Evolutionary conservation across 2,888 invertebrate species (phyloP).

Genomic region (Cataglyphis rosenhaueri): DNA sequence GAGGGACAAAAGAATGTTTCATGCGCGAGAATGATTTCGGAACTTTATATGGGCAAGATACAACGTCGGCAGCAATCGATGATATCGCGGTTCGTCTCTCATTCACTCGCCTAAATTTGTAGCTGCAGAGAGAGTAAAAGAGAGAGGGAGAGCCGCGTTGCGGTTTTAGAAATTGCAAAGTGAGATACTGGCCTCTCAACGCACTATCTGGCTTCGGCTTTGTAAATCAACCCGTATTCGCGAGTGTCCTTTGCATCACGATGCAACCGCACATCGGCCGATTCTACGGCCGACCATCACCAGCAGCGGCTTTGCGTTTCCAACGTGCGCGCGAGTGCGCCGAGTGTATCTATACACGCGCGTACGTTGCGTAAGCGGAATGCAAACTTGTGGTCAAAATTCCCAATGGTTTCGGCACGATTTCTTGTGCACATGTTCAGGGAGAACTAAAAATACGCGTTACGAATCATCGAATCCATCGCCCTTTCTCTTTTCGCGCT

Average conservation of each 20-base stretch:
- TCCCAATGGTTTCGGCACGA: slow-evolving; percentile 1
- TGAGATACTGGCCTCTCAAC: slow-evolving; percentile 56
- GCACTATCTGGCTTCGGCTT: slow-evolving; percentile 52
- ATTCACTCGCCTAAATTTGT: slow-evolving; percentile 13
- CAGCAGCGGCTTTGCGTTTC: slow-evolving; percentile 64
- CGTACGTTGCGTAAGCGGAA: slow-evolving; percentile 51
- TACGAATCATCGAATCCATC: slow-evolving; percentile 23
- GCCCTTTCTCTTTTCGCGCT: not conserved
- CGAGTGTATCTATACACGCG: not conserved
- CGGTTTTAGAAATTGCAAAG: slow-evolving; percentile 69
- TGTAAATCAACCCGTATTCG: slow-evolving; percentile 67
- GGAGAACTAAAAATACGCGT: slow-evolving; percentile 19
- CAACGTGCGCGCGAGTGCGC: slow-evolving; percentile 56
- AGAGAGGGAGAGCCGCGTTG: slow-evolving; percentile 24
- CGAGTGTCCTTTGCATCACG: slow-evolving; percentile 61
- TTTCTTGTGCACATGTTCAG: slow-evolving; percentile 14
- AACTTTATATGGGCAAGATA: not conserved
- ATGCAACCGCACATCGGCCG: slow-evolving; percentile 62
- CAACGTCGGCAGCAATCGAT: slow-evolving; percentile 9
- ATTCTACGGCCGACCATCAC: slow-evolving; percentile 8
- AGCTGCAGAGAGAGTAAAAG: not conserved
- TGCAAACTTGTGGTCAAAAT: slow-evolving; percentile 58
- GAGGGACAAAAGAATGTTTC: not conserved
- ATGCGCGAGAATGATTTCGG: not conserved
- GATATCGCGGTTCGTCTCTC: slow-evolving; percentile 38